Conservation (phyloP, 2,797 vertebrate species). For the Cirrhinus mrigala region DNA sequence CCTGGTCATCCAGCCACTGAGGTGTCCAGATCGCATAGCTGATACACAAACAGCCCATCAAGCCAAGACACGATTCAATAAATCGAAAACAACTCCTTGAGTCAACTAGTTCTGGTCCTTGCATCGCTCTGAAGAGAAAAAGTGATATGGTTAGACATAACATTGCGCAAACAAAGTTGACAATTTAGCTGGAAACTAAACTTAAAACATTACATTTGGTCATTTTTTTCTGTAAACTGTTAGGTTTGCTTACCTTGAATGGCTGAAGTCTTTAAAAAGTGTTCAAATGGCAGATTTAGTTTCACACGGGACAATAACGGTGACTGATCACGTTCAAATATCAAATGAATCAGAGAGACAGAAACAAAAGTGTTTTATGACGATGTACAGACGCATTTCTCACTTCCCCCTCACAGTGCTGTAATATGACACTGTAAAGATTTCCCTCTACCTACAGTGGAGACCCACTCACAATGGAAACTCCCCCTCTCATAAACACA, state of each 20-base stretch:
- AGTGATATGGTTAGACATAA: not conserved
- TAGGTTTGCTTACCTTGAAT: slow-evolving; percentile 34
- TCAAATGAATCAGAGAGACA: slow-evolving; percentile 20
- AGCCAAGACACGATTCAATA: slow-evolving; percentile 73
- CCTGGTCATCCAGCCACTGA: slow-evolving; percentile 73
- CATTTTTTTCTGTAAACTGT: no score
- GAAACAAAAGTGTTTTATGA: slow-evolving; percentile 28
- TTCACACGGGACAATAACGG: no score
- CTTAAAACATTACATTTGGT: not conserved
- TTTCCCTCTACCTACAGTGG: slow-evolving; percentile 67
- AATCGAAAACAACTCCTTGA: slow-evolving; percentile 76
- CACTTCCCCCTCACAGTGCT: slow-evolving; percentile 47
- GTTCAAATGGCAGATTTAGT: not conserved
- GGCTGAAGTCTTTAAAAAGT: not conserved
- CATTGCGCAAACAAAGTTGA: not conserved
- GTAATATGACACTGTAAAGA: slow-evolving; percentile 52
- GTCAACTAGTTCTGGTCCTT: slow-evolving; percentile 67
- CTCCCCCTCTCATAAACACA: slow-evolving; percentile 48
- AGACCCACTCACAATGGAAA: slow-evolving; percentile 70
- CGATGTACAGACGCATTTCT: slow-evolving; percentile 4
- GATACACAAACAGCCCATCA: slow-evolving; percentile 77
- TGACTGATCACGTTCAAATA: slow-evolving; percentile 10
- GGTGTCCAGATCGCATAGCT: slow-evolving; percentile 76
- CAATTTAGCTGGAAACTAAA: not conserved
- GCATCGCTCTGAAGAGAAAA: slow-evolving; percentile 65